phyloP scores from a whole-genome alignment of 2,113 vertebrate species.

The Hyperoodon ampullatus region DNA sequence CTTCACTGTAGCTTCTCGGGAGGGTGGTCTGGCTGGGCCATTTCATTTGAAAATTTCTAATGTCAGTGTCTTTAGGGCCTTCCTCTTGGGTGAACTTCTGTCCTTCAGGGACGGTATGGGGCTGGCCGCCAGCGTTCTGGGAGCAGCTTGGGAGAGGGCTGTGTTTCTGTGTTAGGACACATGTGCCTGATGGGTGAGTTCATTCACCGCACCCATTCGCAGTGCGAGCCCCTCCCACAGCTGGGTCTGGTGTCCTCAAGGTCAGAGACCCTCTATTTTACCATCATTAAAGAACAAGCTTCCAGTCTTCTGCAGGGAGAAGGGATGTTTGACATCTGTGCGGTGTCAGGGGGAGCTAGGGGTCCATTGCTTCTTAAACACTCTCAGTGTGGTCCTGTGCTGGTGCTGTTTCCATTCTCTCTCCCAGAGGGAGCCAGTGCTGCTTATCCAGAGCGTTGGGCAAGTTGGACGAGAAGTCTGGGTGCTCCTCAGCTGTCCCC shows the following conservation, averaged over 20 bases:
- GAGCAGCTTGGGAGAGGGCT: not conserved
- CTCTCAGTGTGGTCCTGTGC: not conserved
- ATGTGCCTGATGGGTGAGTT: not conserved
- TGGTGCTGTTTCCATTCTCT: no score
- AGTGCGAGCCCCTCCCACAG: not conserved
- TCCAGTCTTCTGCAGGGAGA: not conserved
- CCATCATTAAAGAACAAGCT: not conserved
- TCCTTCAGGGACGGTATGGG: not conserved
- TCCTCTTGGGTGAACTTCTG: not conserved
- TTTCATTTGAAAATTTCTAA: not conserved
- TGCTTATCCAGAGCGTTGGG: not conserved
- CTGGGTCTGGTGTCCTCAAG: not conserved
- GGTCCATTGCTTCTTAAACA: not conserved
- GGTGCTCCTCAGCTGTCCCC: not conserved
- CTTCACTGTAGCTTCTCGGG: not conserved
- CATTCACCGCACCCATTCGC: not conserved
- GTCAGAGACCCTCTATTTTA: not conserved
- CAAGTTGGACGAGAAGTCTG: no score
- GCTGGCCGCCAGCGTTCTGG: not conserved
- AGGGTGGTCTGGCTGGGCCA: not conserved
- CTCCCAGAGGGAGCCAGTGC: not conserved
- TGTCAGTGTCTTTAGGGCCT: not conserved
- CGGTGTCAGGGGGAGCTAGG: not conserved
- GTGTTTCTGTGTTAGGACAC: not conserved
- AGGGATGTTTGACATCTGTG: not conserved